Evolutionary conservation across 2,113 vertebrate genomes (phyloP).

Genomic region (Octodon degus): DNA sequence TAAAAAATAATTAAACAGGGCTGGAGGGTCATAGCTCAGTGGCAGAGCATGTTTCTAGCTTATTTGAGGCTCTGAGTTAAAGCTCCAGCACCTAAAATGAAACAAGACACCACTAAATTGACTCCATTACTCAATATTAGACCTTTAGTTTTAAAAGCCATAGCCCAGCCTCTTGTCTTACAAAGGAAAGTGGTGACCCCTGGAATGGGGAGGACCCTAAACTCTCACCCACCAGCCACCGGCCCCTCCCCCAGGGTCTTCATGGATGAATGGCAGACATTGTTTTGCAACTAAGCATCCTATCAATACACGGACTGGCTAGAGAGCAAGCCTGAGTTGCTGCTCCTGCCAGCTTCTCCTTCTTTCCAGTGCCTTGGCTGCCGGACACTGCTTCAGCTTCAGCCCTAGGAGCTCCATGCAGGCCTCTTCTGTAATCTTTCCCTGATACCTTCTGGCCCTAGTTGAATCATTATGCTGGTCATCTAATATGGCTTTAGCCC

Average conservation of each 20-base stretch:
- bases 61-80: background rate
- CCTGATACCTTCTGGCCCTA: no score
- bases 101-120: background rate
- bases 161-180: background rate
- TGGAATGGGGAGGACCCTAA: background rate
- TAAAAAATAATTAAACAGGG: background rate
- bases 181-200: background rate
- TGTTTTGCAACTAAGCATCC: rapidly evolving
- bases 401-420: background rate
- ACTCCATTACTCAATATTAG: background rate
- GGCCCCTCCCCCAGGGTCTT: background rate
- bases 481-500: no score
- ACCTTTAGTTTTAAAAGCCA: background rate
- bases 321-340: background rate
- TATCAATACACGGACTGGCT: rapidly evolving
- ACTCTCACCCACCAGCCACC: background rate
- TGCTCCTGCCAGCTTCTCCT: background rate
- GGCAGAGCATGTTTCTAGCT: background rate
- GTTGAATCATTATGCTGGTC: no score
- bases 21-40: no score
- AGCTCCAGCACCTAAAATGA: background rate
- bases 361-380: background rate
- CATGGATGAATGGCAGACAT: background rate
- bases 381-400: background rate
- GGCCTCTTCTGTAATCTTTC: background rate